Base-by-base conservation (phyloP, 2,888 invertebrate genomes). In the Ectobius pallidus region DNA sequence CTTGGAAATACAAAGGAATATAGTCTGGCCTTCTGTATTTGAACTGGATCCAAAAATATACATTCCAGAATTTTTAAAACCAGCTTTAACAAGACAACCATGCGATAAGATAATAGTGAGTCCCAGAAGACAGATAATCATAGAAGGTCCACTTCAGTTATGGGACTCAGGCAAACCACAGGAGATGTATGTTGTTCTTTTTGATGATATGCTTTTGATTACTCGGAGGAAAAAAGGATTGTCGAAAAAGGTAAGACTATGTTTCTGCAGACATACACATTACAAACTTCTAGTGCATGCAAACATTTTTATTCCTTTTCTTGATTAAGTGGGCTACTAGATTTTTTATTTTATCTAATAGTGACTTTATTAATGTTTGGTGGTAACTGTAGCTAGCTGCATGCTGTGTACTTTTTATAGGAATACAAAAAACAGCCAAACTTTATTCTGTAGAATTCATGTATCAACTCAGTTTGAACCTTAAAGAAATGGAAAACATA, bases 121-220 rank as follows among this genome's bases (percentile, higher is more conserved):
- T 82, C 79, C 85, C 78, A 77, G 82, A 63, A 76, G 84, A 3
- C 84, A 84, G 77, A 84, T 84, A 72, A 80, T 84, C 39, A 78
- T 82, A 68, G 84, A 84, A 78, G 84, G 84, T 16, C 81, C 83
- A 16, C 79, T 87, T 7, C 82, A 83, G 61, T 79, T 87, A 49
- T 81, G 86, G 77, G 89, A 89, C 78, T 82, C 85, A 42, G 86
- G 87, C 44, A 87, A 87, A 79, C 83, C 86, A 0, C 82, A 84
- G 11, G 88, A 89, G 78, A 85, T 88, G 80, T 87, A 87, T 78
- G 83, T 88, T 71, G 87, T 89, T 76, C 81, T 89, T 2, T 89
- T 89, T 80, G 88, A 89, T 77, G 89, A 89, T 78, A 87, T 89
- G 84, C 82, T 89, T 32, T 83, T 89, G 70, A 83, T 89, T 71